Conservation (phyloP, 2,113 vertebrate species). For the Mus musculus region DNA sequence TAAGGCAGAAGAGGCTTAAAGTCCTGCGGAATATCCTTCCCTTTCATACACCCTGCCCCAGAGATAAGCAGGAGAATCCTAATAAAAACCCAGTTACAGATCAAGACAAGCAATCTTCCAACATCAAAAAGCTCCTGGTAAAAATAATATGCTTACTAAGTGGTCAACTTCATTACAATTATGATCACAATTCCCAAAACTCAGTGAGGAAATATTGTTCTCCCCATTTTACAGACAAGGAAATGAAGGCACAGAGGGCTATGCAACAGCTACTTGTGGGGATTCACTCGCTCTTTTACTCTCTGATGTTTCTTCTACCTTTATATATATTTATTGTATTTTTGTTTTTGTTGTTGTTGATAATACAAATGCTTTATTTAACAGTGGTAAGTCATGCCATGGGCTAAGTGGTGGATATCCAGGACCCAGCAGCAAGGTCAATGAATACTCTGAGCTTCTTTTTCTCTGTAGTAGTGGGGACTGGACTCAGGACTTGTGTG, state of each 20-base stretch:
- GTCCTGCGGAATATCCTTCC: not conserved
- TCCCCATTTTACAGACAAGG: not conserved
- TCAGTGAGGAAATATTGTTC: not conserved
- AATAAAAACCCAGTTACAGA: not conserved
- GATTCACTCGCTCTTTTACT: not conserved
- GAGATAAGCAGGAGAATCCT: not conserved
- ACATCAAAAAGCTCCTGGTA: not conserved
- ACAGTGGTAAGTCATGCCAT: too few species aligned
- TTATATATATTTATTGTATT: not conserved
- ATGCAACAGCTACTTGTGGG: not conserved
- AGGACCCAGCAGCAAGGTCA: too few species aligned
- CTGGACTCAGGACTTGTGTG: not conserved
- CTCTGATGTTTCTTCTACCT: not conserved
- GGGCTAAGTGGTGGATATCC: too few species aligned
- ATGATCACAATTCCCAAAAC: not conserved
- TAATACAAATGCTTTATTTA: too few species aligned
- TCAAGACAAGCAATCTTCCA: not conserved
- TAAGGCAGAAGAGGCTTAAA: not conserved
- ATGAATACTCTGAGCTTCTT: too few species aligned
- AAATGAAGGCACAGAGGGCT: not conserved
- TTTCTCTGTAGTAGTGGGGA: not conserved
- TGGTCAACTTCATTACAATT: not conserved
- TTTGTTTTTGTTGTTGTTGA: too few species aligned
- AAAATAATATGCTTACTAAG: not conserved
- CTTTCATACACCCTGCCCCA: not conserved